A percentile compares a stretch with the other conserved stretches of the same genome.
Evolutionary conservation across 2,888 invertebrate species (phyloP).

Genomic region (Amiota communis): DNA sequence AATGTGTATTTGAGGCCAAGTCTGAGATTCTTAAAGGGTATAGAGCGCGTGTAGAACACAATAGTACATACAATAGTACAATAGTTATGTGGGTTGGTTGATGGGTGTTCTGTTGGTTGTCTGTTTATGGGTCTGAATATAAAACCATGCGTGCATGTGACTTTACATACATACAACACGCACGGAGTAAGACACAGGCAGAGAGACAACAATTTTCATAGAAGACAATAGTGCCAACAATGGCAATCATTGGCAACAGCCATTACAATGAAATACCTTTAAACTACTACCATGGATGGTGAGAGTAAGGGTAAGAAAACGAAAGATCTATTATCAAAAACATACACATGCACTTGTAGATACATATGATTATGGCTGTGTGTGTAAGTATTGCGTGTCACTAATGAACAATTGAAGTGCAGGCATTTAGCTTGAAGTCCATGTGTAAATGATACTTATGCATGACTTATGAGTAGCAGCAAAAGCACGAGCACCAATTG

Average conservation of each 20-base stretch:
- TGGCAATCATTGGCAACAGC: not conserved
- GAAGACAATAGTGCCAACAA: not conserved
- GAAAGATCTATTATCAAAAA: not conserved
- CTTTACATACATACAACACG: not conserved
- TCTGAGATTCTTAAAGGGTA: too few relatives aligned
- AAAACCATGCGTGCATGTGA: not conserved
- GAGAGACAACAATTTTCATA: not conserved
- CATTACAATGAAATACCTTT: not conserved
- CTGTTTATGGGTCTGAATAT: too few relatives aligned
- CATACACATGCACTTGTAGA: not conserved
- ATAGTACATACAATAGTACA: too few relatives aligned
- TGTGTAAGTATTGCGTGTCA: not conserved
- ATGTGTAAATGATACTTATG: too few relatives aligned
- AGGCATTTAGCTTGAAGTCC: not conserved
- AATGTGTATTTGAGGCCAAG: too few relatives aligned
- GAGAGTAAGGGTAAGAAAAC: not conserved
- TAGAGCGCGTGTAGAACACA: too few relatives aligned
- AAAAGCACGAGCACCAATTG: not conserved
- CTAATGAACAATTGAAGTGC: slow-evolving; percentile 2
- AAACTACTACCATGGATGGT: not conserved
- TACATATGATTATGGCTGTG: not conserved
- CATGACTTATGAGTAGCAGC: too few relatives aligned
- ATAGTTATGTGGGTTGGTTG: too few relatives aligned
- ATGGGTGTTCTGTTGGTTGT: too few relatives aligned
- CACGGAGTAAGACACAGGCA: too few relatives aligned